Base-by-base conservation (phyloP, 1,140 invertebrate genomes). In the Drosophila sproati region DNA sequence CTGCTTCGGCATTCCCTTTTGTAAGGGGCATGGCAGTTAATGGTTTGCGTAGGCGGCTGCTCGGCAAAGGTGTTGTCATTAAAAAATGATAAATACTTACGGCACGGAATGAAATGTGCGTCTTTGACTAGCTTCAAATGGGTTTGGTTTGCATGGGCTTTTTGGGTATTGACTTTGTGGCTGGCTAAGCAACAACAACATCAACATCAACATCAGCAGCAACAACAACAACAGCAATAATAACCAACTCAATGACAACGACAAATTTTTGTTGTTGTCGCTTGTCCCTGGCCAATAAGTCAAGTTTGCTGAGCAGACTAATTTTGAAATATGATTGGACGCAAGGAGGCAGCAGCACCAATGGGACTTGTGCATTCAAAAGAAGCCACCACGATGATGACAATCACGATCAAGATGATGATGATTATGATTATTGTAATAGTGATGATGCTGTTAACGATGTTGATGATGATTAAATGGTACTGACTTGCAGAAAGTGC, bases 51-150 rank as follows among this genome's bases (percentile, higher is more conserved):
- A 20, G 20, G 20, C 20, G 20, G 20, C 10, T 20, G 12, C 6
- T n/a, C 5, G 8, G 0, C 6, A 8, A 39, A 81, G 79, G 79
- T 82, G 79, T 82, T 77, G 79, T 68, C 79, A 82, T 82, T 82
- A 73, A 82, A 80, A 75, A 82, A 82, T 82, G 78, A 82, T 82
- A 82, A 82, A 82, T 82, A 81, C 60, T 71, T 59, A 64, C 56
- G 61, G 73, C 66, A 73, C 45, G 61, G 29, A 75, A 79, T 75
- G 78, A 75, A 78, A 74, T 74, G 59, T 77, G 69, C 66, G 67
- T 37, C 57, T 52, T 47, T 54, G 28, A 35, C 48, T 60, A 29
- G 29, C 32, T 34, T 35, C 20, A 48, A 67, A 73, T 61, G 43
- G 59, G 8, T 48, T 50, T 12, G 20, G 20, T 20, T 47, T 35